Conservation (phyloP, 2,888 invertebrate genomes). For the Habroteleia sp. region DNA sequence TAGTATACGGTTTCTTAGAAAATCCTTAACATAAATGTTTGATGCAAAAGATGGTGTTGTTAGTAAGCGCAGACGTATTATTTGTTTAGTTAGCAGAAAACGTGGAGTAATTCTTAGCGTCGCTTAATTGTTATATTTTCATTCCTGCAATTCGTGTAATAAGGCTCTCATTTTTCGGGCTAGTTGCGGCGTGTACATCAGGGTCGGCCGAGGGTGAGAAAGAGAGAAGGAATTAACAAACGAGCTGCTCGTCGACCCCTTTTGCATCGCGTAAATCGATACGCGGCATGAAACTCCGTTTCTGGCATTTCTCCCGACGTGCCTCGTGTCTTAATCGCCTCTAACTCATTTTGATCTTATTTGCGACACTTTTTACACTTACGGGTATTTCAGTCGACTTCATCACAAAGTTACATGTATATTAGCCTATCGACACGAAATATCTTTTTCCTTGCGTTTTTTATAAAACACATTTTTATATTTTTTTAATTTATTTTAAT, state of each 20-base stretch:
- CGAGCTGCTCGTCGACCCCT: conserved; percentile 65
- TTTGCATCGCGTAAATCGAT: conserved; percentile 70
- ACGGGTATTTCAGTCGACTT: conserved; percentile 34
- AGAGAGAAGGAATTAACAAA: conserved; percentile 60
- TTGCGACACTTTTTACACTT: conserved; percentile 32
- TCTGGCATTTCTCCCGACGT: conserved; percentile 62
- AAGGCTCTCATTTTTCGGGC: conserved; percentile 60
- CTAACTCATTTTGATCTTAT: conserved; percentile 53
- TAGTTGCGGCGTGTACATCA: conserved; percentile 60
- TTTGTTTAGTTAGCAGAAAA: conserved; percentile 43
- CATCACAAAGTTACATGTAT: conserved; percentile 17
- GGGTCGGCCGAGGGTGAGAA: conserved; percentile 61
- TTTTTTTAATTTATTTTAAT: too few relatives aligned
- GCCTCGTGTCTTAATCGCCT: conserved; percentile 54
- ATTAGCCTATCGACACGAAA: conserved; percentile 1
- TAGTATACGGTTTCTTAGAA: too few relatives aligned
- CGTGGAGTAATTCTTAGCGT: conserved; percentile 49
- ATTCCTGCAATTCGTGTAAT: conserved; percentile 52
- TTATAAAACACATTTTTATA: background rate
- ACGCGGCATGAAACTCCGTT: conserved; percentile 62
- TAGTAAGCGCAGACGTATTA: conserved; percentile 27
- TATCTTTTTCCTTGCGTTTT: background rate
- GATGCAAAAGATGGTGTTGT: too few relatives aligned
- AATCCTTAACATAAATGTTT: too few relatives aligned
- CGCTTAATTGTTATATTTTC: conserved; percentile 62